Evolutionary conservation across 2,888 invertebrate species (phyloP).

Genomic region (Cyclophora albipunctata): DNA sequence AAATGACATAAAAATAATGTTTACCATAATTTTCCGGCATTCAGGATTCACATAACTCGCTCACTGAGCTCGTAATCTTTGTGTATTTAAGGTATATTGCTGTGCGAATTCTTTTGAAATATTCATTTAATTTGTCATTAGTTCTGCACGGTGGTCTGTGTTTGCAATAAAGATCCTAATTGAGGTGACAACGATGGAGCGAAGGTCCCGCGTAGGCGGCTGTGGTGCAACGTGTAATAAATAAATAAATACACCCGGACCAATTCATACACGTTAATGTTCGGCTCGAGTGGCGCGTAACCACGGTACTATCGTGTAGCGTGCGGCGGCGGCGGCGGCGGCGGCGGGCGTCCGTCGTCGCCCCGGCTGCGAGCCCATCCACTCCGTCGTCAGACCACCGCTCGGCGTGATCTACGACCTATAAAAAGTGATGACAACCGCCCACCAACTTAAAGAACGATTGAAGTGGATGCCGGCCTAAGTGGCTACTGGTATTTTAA

Average conservation of each 20-base stretch:
- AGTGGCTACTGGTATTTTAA: no score
- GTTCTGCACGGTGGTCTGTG: no score
- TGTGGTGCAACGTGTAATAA: no score
- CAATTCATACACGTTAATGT: no score
- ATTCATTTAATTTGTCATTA: no score
- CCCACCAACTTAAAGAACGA: not conserved
- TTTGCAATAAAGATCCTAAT: no score
- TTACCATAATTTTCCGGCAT: conserved; percentile 54
- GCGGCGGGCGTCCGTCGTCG: conserved; percentile 52
- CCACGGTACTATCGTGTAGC: not conserved
- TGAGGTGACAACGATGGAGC: no score
- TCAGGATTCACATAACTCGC: conserved; percentile 70
- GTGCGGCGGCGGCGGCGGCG: conserved; percentile 36
- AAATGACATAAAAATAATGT: conserved; percentile 45
- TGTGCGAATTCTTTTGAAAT: conserved; percentile 42
- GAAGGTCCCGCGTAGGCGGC: no score
- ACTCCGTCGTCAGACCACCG: conserved; percentile 44
- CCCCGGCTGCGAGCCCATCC: conserved; percentile 53
- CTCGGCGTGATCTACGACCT: conserved; percentile 49
- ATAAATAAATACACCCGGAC: no score
- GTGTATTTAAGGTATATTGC: conserved; percentile 29
- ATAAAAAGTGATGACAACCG: conserved; percentile 53
- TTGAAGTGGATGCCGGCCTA: no score
- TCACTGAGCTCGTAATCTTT: conserved; percentile 36
- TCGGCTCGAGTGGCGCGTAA: no score